These are phyloP conservation scores for Clunio marinus DNA, from an alignment of 2,888 invertebrate genomes.

Conservation along the genomic window DNA sequence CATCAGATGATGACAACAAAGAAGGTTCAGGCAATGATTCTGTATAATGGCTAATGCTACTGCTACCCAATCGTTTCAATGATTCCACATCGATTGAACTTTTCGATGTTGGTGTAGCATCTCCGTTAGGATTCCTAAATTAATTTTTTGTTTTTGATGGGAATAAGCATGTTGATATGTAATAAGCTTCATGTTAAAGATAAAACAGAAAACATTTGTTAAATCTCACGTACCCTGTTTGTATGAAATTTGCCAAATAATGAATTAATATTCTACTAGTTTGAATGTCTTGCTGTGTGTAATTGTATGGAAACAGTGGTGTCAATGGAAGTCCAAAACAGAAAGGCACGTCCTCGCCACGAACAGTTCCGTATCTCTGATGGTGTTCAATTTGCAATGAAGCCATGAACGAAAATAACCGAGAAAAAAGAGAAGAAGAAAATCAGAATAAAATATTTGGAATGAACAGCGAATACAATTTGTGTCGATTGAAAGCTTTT, in stretches of 20 bases:
- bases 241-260: conserved; percentile 82
- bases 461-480: no score
- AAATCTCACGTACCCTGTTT: conserved; percentile 68
- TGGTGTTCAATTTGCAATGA: not conserved
- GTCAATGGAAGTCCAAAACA: conserved; percentile 74
- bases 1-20: conserved; percentile 40
- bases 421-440: not conserved
- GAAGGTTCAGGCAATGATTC: conserved; percentile 39
- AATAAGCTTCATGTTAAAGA: no score
- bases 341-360: conserved; percentile 83
- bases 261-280: conserved; percentile 75
- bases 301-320: conserved; percentile 69
- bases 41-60: conserved; percentile 44
- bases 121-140: conserved; percentile 41
- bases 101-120: conserved; percentile 42
- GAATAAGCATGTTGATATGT: no score
- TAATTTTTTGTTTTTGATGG: not conserved
- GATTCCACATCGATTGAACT: conserved; percentile 20
- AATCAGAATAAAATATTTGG: no score
- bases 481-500: no score
- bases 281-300: conserved; percentile 69
- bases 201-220: no score
- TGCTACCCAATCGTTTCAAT: conserved; percentile 41
- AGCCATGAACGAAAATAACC: not conserved
- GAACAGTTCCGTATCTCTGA: conserved; percentile 73